Conservation (phyloP, 2,113 vertebrate genomes). For the Alectura lathami region DNA sequence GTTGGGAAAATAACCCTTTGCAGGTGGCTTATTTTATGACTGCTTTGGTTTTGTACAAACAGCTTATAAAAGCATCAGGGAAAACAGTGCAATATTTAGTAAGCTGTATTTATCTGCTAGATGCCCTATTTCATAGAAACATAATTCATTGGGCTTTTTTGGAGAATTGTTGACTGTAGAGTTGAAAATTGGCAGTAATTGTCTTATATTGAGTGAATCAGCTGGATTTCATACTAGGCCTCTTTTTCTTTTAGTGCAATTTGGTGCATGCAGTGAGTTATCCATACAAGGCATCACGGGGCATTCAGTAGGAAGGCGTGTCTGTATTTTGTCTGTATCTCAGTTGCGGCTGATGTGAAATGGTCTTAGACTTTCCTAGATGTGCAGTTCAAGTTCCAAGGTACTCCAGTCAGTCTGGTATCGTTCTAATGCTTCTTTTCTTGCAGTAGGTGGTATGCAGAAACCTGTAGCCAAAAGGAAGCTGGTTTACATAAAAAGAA, state of each 20-base stretch:
- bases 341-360: background rate
- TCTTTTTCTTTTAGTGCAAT: background rate
- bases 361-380: background rate
- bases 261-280: background rate
- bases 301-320: background rate
- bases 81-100: constrained; percentile 5
- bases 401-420: background rate
- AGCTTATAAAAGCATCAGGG: constrained; percentile 11
- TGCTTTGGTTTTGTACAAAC: constrained; percentile 9
- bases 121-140: background rate
- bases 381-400: background rate
- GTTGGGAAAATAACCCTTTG: constrained; percentile 53
- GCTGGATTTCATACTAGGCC: background rate
- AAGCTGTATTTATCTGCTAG: background rate
- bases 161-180: background rate
- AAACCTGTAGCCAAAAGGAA: background rate
- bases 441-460: background rate
- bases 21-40: constrained; percentile 50
- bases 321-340: background rate
- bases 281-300: background rate
- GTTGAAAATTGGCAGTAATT: background rate
- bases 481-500: background rate
- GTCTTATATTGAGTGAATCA: background rate
- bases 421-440: background rate
- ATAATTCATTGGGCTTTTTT: background rate